Conservation (phyloP, 2,888 invertebrate genomes). For the Atethmia centrago region DNA sequence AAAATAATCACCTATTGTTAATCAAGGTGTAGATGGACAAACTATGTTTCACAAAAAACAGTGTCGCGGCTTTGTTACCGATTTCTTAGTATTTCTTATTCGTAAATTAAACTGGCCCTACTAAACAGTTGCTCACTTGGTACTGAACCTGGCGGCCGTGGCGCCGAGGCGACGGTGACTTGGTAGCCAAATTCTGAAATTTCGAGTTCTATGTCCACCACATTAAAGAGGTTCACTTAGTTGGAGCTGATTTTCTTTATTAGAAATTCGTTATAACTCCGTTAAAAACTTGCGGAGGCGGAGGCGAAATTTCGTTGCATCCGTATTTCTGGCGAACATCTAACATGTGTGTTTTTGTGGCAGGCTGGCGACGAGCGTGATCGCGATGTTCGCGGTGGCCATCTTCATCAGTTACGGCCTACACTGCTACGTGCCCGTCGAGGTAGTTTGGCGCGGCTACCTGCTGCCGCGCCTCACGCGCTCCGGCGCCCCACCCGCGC, state of each 20-base stretch:
- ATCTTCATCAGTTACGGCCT: conserved; percentile 98
- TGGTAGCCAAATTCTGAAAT: not conserved
- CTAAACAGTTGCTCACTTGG: not conserved
- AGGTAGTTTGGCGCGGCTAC: conserved; percentile 96
- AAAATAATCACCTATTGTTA: not conserved
- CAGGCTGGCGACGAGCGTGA: conserved; percentile 93
- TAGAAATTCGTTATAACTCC: not conserved
- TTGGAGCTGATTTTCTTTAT: not conserved
- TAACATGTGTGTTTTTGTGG: not conserved
- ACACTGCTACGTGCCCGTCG: conserved; percentile 98
- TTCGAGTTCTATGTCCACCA: not conserved
- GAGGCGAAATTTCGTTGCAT: not conserved
- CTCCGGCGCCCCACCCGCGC: conserved; percentile 75
- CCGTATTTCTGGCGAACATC: not conserved
- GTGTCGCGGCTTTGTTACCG: not conserved
- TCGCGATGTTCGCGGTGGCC: conserved; percentile 93
- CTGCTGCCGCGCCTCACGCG: conserved; percentile 82
- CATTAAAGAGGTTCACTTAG: not conserved
- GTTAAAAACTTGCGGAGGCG: not conserved
- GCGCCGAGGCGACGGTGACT: not conserved
- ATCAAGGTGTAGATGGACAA: not conserved
- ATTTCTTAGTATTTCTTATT: no score
- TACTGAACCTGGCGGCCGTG: not conserved
- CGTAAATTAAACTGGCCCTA: not conserved
- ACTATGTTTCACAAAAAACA: not conserved